These are phyloP conservation scores for Lepilemur ruficaudatus DNA, from an alignment of 2,797 vertebrate genomes.

Conservation along the genomic window DNA sequence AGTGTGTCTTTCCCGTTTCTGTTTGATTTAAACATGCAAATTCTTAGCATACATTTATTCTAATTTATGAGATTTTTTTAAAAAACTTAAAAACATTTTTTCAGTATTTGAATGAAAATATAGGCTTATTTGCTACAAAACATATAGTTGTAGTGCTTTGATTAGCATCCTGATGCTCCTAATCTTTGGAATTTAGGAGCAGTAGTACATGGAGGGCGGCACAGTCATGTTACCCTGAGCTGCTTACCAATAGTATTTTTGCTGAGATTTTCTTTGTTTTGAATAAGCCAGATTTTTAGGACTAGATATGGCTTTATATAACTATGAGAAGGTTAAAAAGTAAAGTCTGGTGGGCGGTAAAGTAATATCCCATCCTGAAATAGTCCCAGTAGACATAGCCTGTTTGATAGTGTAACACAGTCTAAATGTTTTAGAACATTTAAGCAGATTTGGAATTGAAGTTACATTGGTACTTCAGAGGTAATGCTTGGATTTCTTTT, in stretches of 20 bases:
- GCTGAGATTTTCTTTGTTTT: background rate
- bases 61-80: background rate
- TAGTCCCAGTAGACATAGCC: background rate
- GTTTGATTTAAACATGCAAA: background rate
- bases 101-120: background rate
- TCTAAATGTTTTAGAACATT: background rate
- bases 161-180: background rate
- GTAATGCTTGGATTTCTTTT: background rate
- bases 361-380: constrained; percentile 1
- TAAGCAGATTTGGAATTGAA: background rate
- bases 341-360: background rate
- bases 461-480: background rate
- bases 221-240: background rate
- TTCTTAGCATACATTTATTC: constrained; percentile 5
- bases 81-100: background rate
- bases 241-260: background rate
- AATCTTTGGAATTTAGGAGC: background rate
- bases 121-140: background rate
- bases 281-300: background rate
- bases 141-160: fast-evolving
- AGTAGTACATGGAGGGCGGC: background rate
- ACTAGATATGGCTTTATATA: background rate
- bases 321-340: background rate
- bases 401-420: background rate
- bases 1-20: constrained; percentile 42